These are phyloP conservation scores for Sardinella longiceps DNA, from an alignment of 2,797 vertebrate species.

Conservation along the genomic window DNA sequence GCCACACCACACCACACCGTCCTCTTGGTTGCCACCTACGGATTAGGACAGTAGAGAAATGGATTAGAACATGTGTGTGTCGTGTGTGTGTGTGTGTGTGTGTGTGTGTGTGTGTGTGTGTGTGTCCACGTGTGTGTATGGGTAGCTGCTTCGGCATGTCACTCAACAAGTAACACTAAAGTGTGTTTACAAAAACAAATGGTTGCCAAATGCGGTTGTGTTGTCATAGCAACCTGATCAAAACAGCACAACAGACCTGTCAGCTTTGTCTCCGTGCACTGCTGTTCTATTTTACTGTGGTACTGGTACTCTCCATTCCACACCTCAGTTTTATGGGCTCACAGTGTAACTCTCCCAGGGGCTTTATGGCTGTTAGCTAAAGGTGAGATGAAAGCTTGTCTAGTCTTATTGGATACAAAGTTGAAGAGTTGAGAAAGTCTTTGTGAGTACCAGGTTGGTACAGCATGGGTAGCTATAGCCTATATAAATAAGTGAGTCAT, in stretches of 20 bases:
- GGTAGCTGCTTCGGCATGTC: neutral
- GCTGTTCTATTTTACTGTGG: neutral
- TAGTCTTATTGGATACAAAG: no score
- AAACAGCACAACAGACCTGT: neutral
- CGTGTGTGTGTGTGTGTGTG: neutral
- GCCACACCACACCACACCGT: neutral
- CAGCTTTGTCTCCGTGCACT: neutral
- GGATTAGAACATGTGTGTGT: neutral
- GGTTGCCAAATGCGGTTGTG: neutral
- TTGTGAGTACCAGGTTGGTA: no score
- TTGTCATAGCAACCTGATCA: neutral
- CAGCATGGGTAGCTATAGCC: no score
- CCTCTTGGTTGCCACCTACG: neutral
- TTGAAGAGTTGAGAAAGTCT: no score
- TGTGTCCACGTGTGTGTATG: neutral
- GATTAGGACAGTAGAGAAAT: neutral
- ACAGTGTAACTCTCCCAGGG: no score
- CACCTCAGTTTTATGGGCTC: neutral
- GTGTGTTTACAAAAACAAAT: neutral
- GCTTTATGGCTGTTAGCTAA: no score
- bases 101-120: neutral
- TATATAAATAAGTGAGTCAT: no score
- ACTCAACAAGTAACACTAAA: neutral
- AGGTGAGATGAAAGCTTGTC: no score
- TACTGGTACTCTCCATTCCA: neutral